A percentile compares a stretch with the other conserved stretches of the same genome.
Evolutionary conservation across 2,797 vertebrate species (phyloP).

Genomic region (Cirrhinus molitorella): DNA sequence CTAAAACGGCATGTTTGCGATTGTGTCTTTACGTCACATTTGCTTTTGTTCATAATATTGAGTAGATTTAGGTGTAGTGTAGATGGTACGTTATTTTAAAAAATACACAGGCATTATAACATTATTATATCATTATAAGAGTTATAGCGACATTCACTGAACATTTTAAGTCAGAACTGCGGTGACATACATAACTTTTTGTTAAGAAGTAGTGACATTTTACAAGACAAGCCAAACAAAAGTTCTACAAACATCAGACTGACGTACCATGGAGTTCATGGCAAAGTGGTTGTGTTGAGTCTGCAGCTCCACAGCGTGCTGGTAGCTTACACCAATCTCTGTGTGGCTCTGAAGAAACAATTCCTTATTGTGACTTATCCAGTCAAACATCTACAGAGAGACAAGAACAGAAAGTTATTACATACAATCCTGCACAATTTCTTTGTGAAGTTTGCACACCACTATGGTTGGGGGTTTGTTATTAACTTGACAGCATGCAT

Average conservation of each 20-base stretch:
- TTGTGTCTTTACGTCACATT: too few relatives aligned
- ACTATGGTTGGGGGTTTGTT: background rate
- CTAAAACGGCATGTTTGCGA: too few relatives aligned
- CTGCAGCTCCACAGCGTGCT: constrained; percentile 96
- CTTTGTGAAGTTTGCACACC: background rate
- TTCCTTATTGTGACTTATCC: constrained; percentile 99
- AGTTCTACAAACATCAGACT: background rate
- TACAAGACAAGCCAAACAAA: background rate
- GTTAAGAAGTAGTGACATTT: background rate
- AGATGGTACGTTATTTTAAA: too few relatives aligned
- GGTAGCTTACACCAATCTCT: constrained; percentile 94
- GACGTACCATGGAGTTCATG: constrained; percentile 98
- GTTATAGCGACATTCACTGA: too few relatives aligned
- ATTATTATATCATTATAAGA: too few relatives aligned
- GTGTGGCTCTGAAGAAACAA: constrained; percentile 97
- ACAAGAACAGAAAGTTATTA: background rate
- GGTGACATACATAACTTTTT: too few relatives aligned
- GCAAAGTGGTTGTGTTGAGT: constrained; percentile 99
- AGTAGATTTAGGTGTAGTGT: too few relatives aligned
- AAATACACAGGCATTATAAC: too few relatives aligned
- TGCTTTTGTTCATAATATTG: too few relatives aligned
- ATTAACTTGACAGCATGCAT: background rate
- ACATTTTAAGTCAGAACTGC: too few relatives aligned
- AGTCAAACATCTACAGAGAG: constrained; percentile 93
- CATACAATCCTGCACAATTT: constrained; percentile 1